Base-by-base conservation (phyloP, 2,888 invertebrate species). In the Tachystola acroxantha region DNA sequence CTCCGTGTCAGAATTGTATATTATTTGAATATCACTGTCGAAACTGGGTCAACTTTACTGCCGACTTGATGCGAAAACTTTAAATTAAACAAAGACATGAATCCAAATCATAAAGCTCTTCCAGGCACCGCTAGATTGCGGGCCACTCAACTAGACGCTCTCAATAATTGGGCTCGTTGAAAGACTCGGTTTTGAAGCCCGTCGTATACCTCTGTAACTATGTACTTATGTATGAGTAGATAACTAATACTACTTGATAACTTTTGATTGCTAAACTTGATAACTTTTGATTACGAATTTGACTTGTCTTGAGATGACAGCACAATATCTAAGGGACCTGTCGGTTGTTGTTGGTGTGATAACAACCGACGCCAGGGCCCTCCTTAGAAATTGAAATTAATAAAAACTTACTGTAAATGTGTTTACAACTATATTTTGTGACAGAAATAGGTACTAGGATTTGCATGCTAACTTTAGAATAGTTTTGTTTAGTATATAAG, bases 111-210 rank as follows among this genome's bases (percentile, higher is more conserved):
- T 34, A 34, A 27, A 34, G 34, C 34, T 27, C 40, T 33, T 36
- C 34, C 16, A 40, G 40, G 22, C 25, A 26, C 11, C 7, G 4
- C 13, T 37, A 10, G 27, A 24, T 20, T 27, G 34, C 10, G 40
- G 20, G 25, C 26, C 37, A 26, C 36, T 31, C 28, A 27, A 24
- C 13, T 32, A 19, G 32, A 31, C 28, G 34, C 22, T 22, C 20
- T 45, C 52, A 57, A 62, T 57, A 57, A 58, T 48, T 40, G 46
- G 42, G 48, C 47, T 48, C 42, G 49, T 53, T 57, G 45, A 50
- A 39, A 45, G 46, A 53, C 49, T 48, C 45, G 40, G 46, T 50
- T 52, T 24, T 13, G 25, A 32, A 22, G 14, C 29, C 14, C 16
- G 4, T 30, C n/a, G 16, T 16, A 30, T 16, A 30, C 30, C 7